phyloP scores from a whole-genome alignment of 2,797 vertebrate species.

The Pterois miles region DNA sequence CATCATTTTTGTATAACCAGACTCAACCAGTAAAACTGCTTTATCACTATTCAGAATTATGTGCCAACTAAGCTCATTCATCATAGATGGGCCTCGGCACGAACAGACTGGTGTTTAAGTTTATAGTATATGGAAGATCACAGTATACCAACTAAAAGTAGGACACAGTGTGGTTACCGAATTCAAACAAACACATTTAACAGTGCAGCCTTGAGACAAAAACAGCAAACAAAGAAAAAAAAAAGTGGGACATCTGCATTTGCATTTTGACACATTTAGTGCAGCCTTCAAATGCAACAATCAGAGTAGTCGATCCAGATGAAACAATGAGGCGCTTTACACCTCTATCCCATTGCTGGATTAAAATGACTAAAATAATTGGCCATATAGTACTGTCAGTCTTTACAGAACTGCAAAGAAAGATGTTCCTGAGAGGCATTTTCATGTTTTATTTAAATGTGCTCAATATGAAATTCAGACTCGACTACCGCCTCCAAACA shows the following conservation, averaged over 20 bases:
- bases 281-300: neutral
- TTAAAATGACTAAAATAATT: constrained; percentile 3
- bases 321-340: neutral
- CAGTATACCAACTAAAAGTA: constrained; percentile 16
- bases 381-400: neutral
- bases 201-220: constrained; percentile 20
- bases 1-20: constrained; percentile 27
- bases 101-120: neutral
- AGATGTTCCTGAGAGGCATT: neutral
- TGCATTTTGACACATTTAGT: constrained; percentile 26
- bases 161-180: constrained; percentile 29
- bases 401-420: neutral
- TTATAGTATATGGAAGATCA: neutral
- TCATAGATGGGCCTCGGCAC: neutral
- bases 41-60: constrained; percentile 2
- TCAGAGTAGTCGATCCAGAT: neutral
- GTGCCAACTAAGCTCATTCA: neutral
- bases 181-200: constrained; percentile 35
- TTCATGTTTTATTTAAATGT: neutral
- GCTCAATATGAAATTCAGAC: neutral
- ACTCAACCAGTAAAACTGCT: constrained; percentile 14
- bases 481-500: neutral
- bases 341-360: neutral
- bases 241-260: constrained; percentile 10
- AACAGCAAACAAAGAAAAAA: neutral